phyloP scores from a whole-genome alignment of 2,888 invertebrate species.

The Acanthoscelides obtectus region DNA sequence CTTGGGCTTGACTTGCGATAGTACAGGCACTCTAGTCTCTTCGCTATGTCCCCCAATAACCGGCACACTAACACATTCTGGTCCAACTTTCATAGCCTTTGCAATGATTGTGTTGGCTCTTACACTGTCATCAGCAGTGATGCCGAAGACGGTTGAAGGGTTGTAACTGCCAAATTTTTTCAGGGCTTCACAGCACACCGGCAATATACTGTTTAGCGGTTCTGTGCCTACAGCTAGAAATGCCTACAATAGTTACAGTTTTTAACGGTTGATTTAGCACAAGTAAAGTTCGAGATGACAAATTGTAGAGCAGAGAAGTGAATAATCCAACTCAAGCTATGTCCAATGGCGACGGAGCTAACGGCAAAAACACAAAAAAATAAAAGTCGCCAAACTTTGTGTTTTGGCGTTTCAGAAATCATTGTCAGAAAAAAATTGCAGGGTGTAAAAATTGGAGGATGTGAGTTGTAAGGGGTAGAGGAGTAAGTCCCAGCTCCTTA shows the following conservation, averaged over 20 bases:
- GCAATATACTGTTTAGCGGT: slow-evolving; percentile 65
- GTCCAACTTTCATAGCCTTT: slow-evolving; percentile 57
- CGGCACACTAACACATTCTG: slow-evolving; percentile 64
- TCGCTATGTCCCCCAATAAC: slow-evolving; percentile 74
- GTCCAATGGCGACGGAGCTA: too few species aligned
- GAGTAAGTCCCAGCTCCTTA: too few species aligned
- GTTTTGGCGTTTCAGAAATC: too few species aligned
- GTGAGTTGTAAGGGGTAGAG: too few species aligned
- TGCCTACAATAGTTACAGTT: slow-evolving; percentile 37
- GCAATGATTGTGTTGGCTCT: slow-evolving; percentile 74
- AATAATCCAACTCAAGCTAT: too few species aligned
- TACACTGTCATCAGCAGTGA: slow-evolving; percentile 68
- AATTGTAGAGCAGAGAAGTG: too few species aligned
- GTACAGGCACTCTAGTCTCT: slow-evolving; percentile 69
- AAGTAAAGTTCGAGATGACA: too few species aligned
- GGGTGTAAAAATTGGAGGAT: too few species aligned
- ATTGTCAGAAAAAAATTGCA: too few species aligned
- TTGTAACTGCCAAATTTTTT: slow-evolving; percentile 61
- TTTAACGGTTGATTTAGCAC: neutral
- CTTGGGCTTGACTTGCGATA: slow-evolving; percentile 62
- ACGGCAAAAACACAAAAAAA: too few species aligned
- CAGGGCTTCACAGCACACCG: slow-evolving; percentile 63
- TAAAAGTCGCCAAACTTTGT: too few species aligned
- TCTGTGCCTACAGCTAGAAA: slow-evolving; percentile 48
- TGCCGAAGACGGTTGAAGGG: slow-evolving; percentile 63